Evolutionary conservation across 2,113 vertebrate genomes (phyloP).

Genomic region (Columbina picui): DNA sequence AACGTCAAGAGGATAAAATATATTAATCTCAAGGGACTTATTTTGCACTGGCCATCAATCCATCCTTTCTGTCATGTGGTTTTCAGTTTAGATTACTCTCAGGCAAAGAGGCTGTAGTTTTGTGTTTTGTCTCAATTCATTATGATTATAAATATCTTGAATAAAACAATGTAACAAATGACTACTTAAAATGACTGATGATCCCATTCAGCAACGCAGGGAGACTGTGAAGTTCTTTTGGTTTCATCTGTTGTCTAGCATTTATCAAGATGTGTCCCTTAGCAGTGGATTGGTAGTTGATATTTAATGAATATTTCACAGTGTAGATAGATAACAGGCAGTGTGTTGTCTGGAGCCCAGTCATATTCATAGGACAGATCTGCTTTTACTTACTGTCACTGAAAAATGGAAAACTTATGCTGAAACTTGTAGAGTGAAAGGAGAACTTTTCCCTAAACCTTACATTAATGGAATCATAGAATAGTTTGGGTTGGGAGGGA

Average conservation of each 20-base stretch:
- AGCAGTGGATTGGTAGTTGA: background rate
- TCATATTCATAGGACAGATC: background rate
- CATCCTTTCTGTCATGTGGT: background rate
- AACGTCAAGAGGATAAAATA: conserved; percentile 4
- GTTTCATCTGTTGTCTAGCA: background rate
- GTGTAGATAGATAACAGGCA: background rate
- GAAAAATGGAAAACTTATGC: background rate
- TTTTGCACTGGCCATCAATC: conserved; percentile 11
- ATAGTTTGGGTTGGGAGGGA: no score
- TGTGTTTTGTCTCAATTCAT: conserved; percentile 42
- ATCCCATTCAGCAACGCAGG: background rate
- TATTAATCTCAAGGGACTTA: conserved; percentile 13
- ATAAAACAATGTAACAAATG: conserved; percentile 15
- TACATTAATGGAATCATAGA: no score
- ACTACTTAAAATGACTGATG: conserved; percentile 42
- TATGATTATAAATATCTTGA: conserved; percentile 42
- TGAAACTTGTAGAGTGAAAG: background rate
- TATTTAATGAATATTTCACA: conserved; percentile 22
- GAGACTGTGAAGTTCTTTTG: background rate
- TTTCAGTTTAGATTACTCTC: conserved; percentile 36
- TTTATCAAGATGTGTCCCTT: background rate
- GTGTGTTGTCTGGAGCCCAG: background rate
- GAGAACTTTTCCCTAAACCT: background rate
- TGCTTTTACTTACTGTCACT: conserved; percentile 1
- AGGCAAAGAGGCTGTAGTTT: background rate